phyloP scores from a whole-genome alignment of 1,140 invertebrate genomes.

The Drosophila bocqueti region DNA sequence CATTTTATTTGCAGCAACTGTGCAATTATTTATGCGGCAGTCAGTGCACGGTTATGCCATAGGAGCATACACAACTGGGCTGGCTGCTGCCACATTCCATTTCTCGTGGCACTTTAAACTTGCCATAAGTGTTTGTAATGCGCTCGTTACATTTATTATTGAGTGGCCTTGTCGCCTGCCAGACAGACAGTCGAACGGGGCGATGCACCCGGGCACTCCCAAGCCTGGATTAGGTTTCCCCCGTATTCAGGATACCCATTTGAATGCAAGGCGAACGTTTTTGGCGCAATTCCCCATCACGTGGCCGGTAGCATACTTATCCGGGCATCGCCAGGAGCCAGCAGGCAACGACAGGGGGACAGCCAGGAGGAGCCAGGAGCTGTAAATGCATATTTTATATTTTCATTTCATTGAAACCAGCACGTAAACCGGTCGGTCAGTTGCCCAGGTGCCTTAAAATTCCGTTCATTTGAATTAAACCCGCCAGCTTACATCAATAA shows the following conservation, averaged over 20 bases:
- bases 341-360: not conserved
- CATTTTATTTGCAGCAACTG: conserved; percentile 79
- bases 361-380: conserved; percentile 23
- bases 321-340: conserved; percentile 47
- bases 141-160: conserved; percentile 83
- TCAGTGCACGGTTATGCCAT: conserved; percentile 27
- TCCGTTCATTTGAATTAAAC: conserved; percentile 44
- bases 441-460: conserved; percentile 16
- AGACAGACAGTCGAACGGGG: conserved; percentile 50
- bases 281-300: conserved; percentile 72
- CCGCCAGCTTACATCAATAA: conserved; percentile 28
- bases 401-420: conserved; percentile 81
- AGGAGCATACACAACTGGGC: conserved; percentile 18
- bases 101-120: conserved; percentile 67
- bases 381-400: conserved; percentile 82
- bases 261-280: conserved; percentile 68
- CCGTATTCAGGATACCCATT: conserved; percentile 30
- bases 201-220: conserved; percentile 39
- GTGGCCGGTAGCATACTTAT: conserved; percentile 75
- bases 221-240: conserved; percentile 36
- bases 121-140: conserved; percentile 79
- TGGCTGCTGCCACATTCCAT: conserved; percentile 33
- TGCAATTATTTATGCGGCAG: conserved; percentile 74
- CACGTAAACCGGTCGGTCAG: conserved; percentile 50
- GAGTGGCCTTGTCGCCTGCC: conserved; percentile 62